These are phyloP conservation scores for Drosophila barbarae DNA, from an alignment of 2,888 invertebrate species.

Conservation along the genomic window DNA sequence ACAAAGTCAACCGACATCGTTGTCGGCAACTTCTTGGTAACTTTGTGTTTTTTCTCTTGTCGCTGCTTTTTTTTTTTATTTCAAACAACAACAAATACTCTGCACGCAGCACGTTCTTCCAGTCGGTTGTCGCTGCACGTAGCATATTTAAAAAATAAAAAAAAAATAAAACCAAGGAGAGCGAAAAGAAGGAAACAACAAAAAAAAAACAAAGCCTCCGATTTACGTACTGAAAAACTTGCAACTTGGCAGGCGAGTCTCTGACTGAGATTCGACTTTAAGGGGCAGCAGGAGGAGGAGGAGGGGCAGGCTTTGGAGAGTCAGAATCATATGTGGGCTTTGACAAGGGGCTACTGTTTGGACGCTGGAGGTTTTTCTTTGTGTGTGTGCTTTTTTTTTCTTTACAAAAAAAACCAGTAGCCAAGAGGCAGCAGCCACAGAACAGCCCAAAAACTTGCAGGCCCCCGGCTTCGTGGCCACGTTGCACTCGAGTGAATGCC, in stretches of 20 bases:
- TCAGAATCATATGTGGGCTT: conserved; percentile 46
- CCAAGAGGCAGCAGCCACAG: conserved; percentile 55
- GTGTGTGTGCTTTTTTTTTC: conserved; percentile 23
- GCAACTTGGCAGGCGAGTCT: conserved; percentile 47
- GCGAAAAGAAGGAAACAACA: conserved; percentile 34
- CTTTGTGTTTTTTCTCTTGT: conserved; percentile 45
- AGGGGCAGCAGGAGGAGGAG: background rate
- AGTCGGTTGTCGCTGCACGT: conserved; percentile 56
- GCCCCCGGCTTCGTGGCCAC: conserved; percentile 53
- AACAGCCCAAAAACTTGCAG: conserved; percentile 42
- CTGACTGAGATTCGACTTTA: conserved; percentile 28
- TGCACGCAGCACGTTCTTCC: conserved; percentile 62
- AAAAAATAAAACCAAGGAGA: conserved; percentile 10
- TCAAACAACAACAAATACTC: conserved; percentile 60
- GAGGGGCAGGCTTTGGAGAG: conserved; percentile 4
- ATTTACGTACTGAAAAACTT: conserved; percentile 64
- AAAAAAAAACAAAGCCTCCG: conserved; percentile 59
- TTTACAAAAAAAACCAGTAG: conserved; percentile 56
- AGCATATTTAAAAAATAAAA: conserved; percentile 54
- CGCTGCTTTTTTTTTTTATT: conserved; percentile 36
- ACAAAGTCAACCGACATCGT: conserved; percentile 66
- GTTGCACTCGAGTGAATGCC: conserved; percentile 64
- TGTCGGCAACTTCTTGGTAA: conserved; percentile 68
- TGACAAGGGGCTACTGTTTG: conserved; percentile 67
- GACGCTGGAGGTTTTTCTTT: conserved; percentile 42